Evolutionary conservation across 2,113 vertebrate genomes (phyloP).

Genomic region (Syngnathoides biaculeatus): DNA sequence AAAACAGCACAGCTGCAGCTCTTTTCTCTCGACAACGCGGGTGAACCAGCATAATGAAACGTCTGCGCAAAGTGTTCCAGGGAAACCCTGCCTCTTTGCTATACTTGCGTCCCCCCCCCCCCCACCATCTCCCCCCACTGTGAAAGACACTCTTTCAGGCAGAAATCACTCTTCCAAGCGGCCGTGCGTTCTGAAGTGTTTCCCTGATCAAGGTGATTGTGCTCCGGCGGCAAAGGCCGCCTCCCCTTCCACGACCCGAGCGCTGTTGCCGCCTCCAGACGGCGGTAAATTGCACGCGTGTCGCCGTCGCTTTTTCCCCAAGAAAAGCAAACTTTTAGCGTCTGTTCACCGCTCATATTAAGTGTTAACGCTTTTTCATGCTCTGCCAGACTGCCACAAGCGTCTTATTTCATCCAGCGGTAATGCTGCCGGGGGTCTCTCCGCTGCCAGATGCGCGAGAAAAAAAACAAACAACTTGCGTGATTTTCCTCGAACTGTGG

Average conservation of each 20-base stretch:
- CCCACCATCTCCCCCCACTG: conserved; percentile 37
- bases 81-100: conserved; percentile 50
- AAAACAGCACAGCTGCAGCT: conserved; percentile 49
- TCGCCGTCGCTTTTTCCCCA: conserved; percentile 47
- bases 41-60: conserved; percentile 21
- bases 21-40: conserved; percentile 34
- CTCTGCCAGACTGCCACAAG: conserved; percentile 16
- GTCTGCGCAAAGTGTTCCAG: conserved; percentile 26
- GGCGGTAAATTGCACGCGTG: conserved; percentile 51
- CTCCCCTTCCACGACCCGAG: conserved; percentile 45
- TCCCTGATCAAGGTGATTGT: conserved; percentile 65
- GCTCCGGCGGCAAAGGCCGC: conserved; percentile 44
- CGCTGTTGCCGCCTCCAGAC: conserved; percentile 41
- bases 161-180: conserved; percentile 55
- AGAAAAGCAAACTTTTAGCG: conserved; percentile 41
- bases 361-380: conserved; percentile 23
- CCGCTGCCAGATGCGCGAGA: conserved; percentile 16
- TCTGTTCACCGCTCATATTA: conserved; percentile 31
- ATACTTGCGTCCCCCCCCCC: conserved; percentile 37
- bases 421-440: conserved; percentile 21
- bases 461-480: conserved; percentile 2
- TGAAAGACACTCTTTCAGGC: conserved; percentile 53
- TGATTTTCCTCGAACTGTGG: conserved; percentile 1
- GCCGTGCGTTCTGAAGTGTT: conserved; percentile 53
- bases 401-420: conserved; percentile 24